Conservation (phyloP, 1,140 invertebrate genomes). For the Tetranychus urticae region DNA sequence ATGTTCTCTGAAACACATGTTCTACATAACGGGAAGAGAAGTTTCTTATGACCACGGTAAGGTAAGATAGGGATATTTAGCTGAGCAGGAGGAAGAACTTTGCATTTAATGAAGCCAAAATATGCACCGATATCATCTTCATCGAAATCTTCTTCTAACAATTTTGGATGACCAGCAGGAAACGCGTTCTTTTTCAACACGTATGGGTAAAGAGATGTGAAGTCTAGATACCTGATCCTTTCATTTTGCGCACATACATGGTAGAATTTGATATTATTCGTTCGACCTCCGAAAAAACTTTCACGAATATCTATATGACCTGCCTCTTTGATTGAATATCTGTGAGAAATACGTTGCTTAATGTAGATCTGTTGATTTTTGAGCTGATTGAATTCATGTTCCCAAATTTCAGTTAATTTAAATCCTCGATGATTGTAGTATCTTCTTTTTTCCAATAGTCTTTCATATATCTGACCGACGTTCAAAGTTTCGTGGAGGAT, state of each 20-base stretch:
- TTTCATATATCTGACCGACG: background rate
- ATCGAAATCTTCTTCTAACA: background rate
- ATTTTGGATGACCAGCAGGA: background rate
- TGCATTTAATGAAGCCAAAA: no score
- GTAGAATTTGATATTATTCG: background rate
- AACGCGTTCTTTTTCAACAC: background rate
- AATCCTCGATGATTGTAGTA: background rate
- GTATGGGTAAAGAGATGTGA: background rate
- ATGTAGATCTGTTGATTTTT: background rate
- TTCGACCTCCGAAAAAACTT: background rate
- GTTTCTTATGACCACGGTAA: no score
- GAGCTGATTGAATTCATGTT: background rate
- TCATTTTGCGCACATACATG: background rate
- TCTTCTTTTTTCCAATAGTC: background rate
- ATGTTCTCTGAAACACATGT: no score
- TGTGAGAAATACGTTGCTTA: background rate
- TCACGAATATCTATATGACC: background rate
- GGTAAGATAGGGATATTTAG: no score
- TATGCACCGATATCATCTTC: no score
- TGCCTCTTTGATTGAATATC: background rate
- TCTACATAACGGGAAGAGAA: no score
- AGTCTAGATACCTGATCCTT: background rate
- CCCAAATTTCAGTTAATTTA: background rate
- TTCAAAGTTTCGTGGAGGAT: rapidly evolving
- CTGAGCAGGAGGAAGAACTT: no score